Conservation (phyloP, 2,113 vertebrate genomes). For the Hyperopisus bebe region DNA sequence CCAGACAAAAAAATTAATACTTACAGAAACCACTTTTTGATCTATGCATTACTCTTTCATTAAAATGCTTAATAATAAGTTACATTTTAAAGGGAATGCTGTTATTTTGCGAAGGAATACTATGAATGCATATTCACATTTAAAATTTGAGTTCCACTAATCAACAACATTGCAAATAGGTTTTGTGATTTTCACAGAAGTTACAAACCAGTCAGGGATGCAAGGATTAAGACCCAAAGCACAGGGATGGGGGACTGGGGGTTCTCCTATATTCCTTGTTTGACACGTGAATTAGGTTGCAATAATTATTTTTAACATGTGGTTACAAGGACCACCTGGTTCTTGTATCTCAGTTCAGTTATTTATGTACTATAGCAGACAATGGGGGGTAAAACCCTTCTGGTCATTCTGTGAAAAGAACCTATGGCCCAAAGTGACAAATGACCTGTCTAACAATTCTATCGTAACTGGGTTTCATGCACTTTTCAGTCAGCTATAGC, state of each 20-base stretch:
- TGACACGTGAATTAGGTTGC: not conserved
- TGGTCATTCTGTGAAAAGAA: not conserved
- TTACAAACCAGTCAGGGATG: not conserved
- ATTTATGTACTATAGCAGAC: not conserved
- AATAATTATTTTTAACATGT: not conserved
- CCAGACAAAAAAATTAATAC: not conserved
- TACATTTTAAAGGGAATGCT: not conserved
- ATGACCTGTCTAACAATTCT: conserved; percentile 4
- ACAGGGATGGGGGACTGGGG: not conserved
- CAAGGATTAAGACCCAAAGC: not conserved
- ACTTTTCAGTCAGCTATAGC: not conserved
- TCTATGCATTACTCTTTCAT: not conserved
- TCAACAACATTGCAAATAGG: not conserved
- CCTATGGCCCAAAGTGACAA: conserved; percentile 6
- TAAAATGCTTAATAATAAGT: not conserved
- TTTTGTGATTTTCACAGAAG: not conserved
- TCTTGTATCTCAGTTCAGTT: not conserved
- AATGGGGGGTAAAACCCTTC: not conserved
- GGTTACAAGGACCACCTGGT: not conserved
- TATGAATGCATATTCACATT: not conserved
- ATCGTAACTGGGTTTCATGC: not conserved
- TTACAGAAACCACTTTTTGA: not conserved
- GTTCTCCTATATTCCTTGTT: not conserved
- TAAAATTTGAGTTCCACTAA: not conserved
- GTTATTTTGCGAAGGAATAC: not conserved